phyloP scores from a whole-genome alignment of 2,888 invertebrate species.

The Euproctis similis region DNA sequence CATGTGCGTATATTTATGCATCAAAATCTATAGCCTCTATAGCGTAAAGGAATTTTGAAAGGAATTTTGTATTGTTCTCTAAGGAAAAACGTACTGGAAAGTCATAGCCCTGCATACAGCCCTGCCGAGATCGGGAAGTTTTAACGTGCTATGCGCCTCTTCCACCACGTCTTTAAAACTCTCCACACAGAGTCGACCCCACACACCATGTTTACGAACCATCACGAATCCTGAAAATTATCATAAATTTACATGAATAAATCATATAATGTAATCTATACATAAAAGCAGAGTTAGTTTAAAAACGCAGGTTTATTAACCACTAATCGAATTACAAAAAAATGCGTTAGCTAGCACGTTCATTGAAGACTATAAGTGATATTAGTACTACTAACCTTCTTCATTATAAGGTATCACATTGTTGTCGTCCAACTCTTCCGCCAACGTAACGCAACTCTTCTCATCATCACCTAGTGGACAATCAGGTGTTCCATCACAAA shows the following conservation, averaged over 20 bases:
- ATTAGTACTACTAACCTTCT: constrained; percentile 64
- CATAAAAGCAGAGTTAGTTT: too few species aligned
- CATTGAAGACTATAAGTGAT: too few species aligned
- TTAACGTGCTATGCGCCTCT: constrained; percentile 76
- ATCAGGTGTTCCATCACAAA: constrained; percentile 83
- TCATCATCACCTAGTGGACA: constrained; percentile 86
- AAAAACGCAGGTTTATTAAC: background rate
- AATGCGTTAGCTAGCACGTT: too few species aligned
- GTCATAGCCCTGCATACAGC: constrained; percentile 86
- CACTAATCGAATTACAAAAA: background rate
- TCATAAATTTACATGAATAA: too few species aligned
- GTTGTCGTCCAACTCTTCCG: constrained; percentile 71
- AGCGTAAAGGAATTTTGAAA: too few species aligned
- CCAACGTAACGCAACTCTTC: constrained; percentile 81
- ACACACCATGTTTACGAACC: constrained; percentile 83
- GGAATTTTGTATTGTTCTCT: too few species aligned
- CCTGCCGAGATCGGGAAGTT: constrained; percentile 81
- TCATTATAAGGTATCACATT: constrained; percentile 78
- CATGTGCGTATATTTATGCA: too few species aligned
- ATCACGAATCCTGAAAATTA: constrained; percentile 78
- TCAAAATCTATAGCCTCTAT: too few species aligned
- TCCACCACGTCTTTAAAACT: constrained; percentile 78
- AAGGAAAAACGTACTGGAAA: constrained; percentile 78
- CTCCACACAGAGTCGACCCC: constrained; percentile 86
- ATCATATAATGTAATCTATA: too few species aligned